Conservation (phyloP, 2,797 vertebrate genomes). For the Chaenodraco wilsoni region DNA sequence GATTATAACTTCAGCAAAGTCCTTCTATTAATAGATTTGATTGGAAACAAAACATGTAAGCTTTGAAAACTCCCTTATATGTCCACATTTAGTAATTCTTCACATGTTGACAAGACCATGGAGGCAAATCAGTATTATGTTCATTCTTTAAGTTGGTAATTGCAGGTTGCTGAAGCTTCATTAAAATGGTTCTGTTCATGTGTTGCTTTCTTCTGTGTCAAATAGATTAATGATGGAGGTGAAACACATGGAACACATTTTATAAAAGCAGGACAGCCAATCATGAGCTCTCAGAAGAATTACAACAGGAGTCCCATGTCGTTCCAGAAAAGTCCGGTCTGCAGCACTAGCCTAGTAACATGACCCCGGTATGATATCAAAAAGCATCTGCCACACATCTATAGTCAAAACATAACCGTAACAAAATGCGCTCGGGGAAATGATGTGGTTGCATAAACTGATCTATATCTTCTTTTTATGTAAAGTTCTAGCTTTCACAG, state of each 20-base stretch:
- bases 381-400: not conserved
- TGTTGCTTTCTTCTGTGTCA: not conserved
- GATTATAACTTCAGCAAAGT: not conserved
- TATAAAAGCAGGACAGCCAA: not conserved
- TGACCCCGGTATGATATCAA: not conserved
- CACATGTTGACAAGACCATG: not conserved
- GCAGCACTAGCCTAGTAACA: not conserved
- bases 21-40: not conserved
- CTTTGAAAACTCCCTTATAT: not conserved
- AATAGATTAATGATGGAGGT: no score
- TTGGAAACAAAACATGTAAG: not conserved
- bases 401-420: not conserved
- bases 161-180: not conserved
- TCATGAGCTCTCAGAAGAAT: not conserved
- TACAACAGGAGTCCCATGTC: not conserved
- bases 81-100: not conserved
- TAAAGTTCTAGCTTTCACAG: conserved; percentile 31
- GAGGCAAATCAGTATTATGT: not conserved
- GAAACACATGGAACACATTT: no score
- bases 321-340: not conserved
- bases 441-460: conserved; percentile 2
- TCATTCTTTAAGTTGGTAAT: not conserved
- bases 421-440: conserved; percentile 16
- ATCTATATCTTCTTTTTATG: conserved; percentile 13
- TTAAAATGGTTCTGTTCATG: not conserved